Conservation (phyloP, 2,113 vertebrate species). For the Callocephalon fimbriatum region DNA sequence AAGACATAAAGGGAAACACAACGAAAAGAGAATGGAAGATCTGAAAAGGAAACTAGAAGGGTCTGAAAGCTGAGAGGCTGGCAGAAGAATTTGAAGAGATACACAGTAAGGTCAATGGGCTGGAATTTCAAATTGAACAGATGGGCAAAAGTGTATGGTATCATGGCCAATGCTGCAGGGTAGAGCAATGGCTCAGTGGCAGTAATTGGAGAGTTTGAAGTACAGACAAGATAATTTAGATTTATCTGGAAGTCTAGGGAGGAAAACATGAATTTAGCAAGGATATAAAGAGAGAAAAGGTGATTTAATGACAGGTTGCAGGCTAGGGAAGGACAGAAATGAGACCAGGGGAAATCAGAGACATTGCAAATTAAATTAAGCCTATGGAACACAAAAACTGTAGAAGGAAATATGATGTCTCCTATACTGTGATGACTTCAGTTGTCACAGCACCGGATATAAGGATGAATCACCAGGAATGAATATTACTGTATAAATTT, state of each 20-base stretch:
- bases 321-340: neutral
- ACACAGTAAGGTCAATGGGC: neutral
- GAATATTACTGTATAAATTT: neutral
- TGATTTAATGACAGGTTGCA: neutral
- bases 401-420: neutral
- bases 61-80: neutral
- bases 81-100: neutral
- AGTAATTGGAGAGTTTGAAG: neutral
- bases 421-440: neutral
- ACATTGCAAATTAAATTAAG: slow-evolving; percentile 5
- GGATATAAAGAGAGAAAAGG: neutral
- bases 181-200: neutral
- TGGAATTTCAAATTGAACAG: neutral
- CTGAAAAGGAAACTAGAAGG: neutral
- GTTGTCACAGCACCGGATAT: neutral
- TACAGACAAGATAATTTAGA: neutral
- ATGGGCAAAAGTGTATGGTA: neutral
- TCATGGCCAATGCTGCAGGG: neutral
- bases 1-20: neutral
- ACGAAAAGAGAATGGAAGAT: neutral
- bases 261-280: neutral
- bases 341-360: neutral
- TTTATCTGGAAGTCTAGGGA: neutral
- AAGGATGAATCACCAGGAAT: slow-evolving; percentile 10
- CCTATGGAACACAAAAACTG: neutral